A percentile compares a stretch with the other conserved stretches of the same genome.
phyloP scores from a whole-genome alignment of 2,888 invertebrate species.

The Osmoderma eremita region DNA sequence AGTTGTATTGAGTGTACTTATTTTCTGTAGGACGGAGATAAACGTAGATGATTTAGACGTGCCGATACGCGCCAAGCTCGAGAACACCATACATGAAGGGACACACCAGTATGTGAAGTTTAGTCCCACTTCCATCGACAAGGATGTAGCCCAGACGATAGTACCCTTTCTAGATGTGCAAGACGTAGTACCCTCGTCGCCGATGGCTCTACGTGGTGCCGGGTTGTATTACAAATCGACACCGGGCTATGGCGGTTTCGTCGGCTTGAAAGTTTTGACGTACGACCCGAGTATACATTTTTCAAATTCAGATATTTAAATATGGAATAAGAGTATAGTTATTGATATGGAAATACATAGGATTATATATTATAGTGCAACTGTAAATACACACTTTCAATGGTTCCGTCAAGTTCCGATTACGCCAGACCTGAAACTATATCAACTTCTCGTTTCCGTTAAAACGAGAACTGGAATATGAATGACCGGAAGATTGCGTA shows the following conservation, averaged over 20 bases:
- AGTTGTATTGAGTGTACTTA: too few relatives aligned
- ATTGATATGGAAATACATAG: too few relatives aligned
- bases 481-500: too few relatives aligned
- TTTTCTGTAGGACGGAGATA: constrained; percentile 69
- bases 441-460: too few relatives aligned
- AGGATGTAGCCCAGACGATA: constrained; percentile 57
- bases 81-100: constrained; percentile 56
- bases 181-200: constrained; percentile 58
- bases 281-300: constrained; percentile 59
- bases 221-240: constrained; percentile 66
- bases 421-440: too few relatives aligned
- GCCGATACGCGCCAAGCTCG: constrained; percentile 67
- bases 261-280: constrained; percentile 65
- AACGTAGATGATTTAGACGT: constrained; percentile 71
- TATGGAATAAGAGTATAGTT: not conserved
- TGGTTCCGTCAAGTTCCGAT: too few relatives aligned
- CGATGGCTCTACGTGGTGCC: constrained; percentile 65
- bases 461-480: too few relatives aligned
- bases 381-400: too few relatives aligned
- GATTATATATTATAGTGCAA: too few relatives aligned
- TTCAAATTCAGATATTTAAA: constrained; percentile 24
- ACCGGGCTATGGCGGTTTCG: constrained; percentile 65
- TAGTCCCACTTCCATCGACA: constrained; percentile 64
- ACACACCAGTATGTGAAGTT: constrained; percentile 61
- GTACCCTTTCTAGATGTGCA: constrained; percentile 67